Evolutionary conservation across 2,888 invertebrate species (phyloP), one percentile per base, ranked within the genome.

Genomic region (Hirtodrosophila trivittata): DNA sequence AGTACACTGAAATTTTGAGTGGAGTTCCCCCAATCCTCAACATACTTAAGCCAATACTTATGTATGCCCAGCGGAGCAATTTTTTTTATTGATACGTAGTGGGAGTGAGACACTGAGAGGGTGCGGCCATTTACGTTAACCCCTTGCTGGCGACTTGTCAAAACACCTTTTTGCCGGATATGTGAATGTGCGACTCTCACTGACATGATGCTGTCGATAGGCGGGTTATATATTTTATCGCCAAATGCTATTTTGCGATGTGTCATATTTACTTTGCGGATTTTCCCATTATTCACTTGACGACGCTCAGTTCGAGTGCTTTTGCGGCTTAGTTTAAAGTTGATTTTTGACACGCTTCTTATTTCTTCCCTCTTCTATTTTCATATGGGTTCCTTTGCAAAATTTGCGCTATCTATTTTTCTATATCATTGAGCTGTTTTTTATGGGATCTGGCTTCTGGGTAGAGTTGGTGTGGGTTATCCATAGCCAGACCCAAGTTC

Each of bases 211-310:
- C 57, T 50, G 70, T 54, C 64, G 63, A 56, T 49, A 63, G 62
- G 47, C 75, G 45, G 64, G 52, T 35, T 60, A 26, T 14, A 33
- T 35, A n/a, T 77, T 82, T 82, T 82, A 82, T 86, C 85, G 54
- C 49, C 81, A 51, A 86, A 84, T 75, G 81, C 85, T 74, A 86
- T 81, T 82, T 82, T 74, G 85, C 69, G 64, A 83, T 84, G 80
- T 86, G 86, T 83, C 86, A 83, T 80, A 85, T 83, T 84, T 82
- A 85, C 75, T 73, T 73, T 81, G 68, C 73, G 82, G 85, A 85
- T 86, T 85, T 86, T 59, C 62, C 80, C 84, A 86, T 81, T 86
- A 82, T 85, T 84, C 85, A 86, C 83, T 82, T 86, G 78, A 75
- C 73, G 72, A 68, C 69, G 60, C 64, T 37, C 41, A 47, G 38